Evolutionary conservation across 2,797 vertebrate genomes (phyloP).

Genomic region (Brachyalestes nurse): DNA sequence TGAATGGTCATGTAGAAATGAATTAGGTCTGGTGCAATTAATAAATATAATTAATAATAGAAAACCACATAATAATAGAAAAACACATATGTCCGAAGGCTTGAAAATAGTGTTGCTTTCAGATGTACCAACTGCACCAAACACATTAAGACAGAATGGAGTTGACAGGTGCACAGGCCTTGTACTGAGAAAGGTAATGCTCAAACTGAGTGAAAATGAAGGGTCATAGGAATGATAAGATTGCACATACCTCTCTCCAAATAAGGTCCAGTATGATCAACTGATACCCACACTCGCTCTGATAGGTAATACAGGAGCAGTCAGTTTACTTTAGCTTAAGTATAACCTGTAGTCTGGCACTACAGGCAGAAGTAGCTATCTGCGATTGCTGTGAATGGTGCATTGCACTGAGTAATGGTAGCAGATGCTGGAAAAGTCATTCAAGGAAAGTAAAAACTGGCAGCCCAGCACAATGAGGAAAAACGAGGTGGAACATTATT

Average conservation of each 20-base stretch:
- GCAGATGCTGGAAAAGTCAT: not conserved
- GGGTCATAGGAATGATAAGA: not conserved
- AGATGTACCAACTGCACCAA: not conserved
- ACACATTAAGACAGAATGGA: not conserved
- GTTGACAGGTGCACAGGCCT: not conserved
- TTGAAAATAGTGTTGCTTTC: not conserved
- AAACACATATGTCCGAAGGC: not conserved
- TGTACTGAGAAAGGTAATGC: not conserved
- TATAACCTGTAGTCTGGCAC: not conserved
- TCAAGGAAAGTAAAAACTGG: not conserved
- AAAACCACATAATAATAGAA: too few relatives aligned
- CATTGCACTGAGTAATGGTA: not conserved
- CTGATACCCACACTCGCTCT: not conserved
- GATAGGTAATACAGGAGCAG: not conserved
- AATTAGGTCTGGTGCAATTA: too few relatives aligned
- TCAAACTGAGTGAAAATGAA: not conserved
- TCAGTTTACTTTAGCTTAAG: not conserved
- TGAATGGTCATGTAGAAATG: too few relatives aligned
- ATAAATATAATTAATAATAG: too few relatives aligned
- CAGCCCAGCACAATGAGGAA: not conserved
- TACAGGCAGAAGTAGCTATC: not conserved
- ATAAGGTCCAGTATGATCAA: not conserved
- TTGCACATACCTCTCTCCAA: not conserved
- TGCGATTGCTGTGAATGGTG: not conserved
- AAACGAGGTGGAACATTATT: not conserved